Base-by-base conservation (phyloP, 2,797 vertebrate species). In the Myotis findleyi region DNA sequence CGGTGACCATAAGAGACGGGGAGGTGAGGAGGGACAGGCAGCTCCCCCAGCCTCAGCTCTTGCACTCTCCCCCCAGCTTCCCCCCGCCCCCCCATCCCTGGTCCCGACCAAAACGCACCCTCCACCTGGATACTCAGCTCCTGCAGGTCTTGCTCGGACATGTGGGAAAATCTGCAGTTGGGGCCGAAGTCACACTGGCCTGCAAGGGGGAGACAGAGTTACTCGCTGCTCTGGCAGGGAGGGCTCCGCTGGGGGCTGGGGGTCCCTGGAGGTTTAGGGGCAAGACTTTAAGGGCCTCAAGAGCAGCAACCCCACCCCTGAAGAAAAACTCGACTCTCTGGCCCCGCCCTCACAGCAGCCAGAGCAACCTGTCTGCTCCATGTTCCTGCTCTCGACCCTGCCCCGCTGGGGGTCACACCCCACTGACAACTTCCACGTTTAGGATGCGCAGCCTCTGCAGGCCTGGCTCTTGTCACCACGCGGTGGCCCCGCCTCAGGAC, bases 91-190 rank as follows among this genome's bases (percentile, higher is more conserved):
- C 21, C 5, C 5, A 1, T 1, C 41, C 33, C 2, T n/a, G 59
- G 51, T 5, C 62, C 83, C 59, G 1, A 0, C n/a, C 4, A 3
- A 30, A 4, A 79, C 98, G 96, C 89, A 99, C 99, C 99, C 95
- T 99, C 99, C 81, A 99, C 98, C 51, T 98, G 99, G 86, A 98
- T 98, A 88, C 98, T 99, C 93, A 99, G 97, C 92, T 98, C 97
- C 89, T 98, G 98, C 87, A 99, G 96, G 85, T 99, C 99, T 66
- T 98, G 98, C 92, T 99, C 99, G 0, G 99, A 99, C 99, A 99
- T 99, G 98, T 99, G 99, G 71, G 99, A 99, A 97, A 99, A 99
- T 75, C 99, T 98, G 97, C 99, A 99, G 97, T 99, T 99, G 72
- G 98, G 97, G 17, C 99, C 99, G 97, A 99, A 99, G 96, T 99